Evolutionary conservation across 2,113 vertebrate species (phyloP).

Genomic region (Amia ocellicauda): DNA sequence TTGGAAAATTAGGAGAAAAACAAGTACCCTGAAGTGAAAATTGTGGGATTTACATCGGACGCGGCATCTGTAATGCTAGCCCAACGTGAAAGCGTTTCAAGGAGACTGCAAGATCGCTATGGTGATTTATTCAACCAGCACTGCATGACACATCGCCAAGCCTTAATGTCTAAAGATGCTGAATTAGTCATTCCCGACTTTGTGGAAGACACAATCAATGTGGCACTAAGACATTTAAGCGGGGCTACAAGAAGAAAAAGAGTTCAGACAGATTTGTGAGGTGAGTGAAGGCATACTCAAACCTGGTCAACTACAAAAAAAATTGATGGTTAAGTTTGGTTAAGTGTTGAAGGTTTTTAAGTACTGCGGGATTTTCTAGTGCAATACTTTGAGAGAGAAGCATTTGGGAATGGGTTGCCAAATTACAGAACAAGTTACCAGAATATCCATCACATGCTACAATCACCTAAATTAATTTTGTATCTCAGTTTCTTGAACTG

Average conservation of each 20-base stretch:
- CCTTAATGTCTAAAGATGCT: not conserved
- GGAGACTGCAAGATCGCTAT: not conserved
- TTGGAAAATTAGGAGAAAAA: not conserved
- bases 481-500: not conserved
- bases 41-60: not conserved
- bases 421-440: not conserved
- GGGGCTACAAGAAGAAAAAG: not conserved
- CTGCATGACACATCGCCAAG: not conserved
- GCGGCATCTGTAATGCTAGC: not conserved
- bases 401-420: not conserved
- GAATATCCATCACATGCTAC: not conserved
- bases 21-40: not conserved
- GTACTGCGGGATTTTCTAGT: no score
- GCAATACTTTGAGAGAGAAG: not conserved
- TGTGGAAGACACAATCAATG: slow-evolving; percentile 4
- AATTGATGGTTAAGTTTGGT: not conserved
- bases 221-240: not conserved
- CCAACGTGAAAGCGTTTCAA: not conserved
- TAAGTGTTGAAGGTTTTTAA: not conserved
- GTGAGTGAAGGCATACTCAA: not conserved
- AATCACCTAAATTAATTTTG: not conserved
- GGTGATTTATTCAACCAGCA: not conserved
- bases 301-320: not conserved
- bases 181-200: not conserved
- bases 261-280: not conserved